Evolutionary conservation across 2,113 vertebrate genomes (phyloP).

Genomic region (Rafetus swinhoei): DNA sequence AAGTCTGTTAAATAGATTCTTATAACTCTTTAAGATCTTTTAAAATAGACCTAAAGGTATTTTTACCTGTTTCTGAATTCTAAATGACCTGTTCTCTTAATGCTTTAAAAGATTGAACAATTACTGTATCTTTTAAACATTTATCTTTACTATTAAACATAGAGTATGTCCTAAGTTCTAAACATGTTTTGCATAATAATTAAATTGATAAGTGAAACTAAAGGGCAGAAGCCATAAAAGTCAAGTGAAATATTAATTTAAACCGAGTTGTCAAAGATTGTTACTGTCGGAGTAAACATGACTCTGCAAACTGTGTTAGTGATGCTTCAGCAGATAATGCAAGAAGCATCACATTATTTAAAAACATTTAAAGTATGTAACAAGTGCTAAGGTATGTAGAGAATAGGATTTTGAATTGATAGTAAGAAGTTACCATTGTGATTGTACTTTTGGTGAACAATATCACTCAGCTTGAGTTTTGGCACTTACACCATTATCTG

Average conservation of each 20-base stretch:
- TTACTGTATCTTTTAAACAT: not conserved
- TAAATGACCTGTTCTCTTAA: not conserved
- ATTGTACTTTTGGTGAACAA: not conserved
- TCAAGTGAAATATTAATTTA: not conserved
- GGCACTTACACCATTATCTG: fast-evolving
- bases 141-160: not conserved
- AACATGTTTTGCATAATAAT: not conserved
- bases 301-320: not conserved
- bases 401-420: not conserved
- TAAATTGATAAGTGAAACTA: slow-evolving; percentile 10
- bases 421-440: not conserved
- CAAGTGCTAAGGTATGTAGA: not conserved
- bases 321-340: not conserved
- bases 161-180: not conserved
- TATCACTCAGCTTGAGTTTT: not conserved
- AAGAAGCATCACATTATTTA: not conserved
- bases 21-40: not conserved
- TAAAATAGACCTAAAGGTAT: no score
- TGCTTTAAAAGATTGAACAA: not conserved
- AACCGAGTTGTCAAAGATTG: not conserved
- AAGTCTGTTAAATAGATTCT: not conserved
- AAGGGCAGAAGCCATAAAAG: not conserved
- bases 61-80: no score
- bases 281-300: slow-evolving; percentile 5
- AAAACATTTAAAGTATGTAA: not conserved